phyloP scores from a whole-genome alignment of 2,888 invertebrate species.

The Hydroisotoma schaefferi region DNA sequence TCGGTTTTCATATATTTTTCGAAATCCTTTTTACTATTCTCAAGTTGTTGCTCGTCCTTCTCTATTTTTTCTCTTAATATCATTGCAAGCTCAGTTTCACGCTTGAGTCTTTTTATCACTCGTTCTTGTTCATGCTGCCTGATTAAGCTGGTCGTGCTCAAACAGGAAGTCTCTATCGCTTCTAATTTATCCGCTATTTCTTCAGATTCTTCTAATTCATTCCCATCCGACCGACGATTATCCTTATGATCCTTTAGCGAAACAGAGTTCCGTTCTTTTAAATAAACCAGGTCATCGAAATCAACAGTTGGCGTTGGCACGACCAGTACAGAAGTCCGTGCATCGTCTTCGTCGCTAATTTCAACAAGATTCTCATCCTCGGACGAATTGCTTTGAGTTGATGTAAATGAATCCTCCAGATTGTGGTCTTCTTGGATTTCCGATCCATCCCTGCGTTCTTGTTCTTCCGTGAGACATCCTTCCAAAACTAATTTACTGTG shows the following conservation, averaged over 20 bases:
- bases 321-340: too few relatives aligned
- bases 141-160: neutral
- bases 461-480: neutral
- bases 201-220: too few relatives aligned
- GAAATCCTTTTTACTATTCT: neutral
- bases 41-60: neutral
- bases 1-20: constrained; percentile 3
- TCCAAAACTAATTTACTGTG: neutral
- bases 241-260: too few relatives aligned
- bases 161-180: neutral
- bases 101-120: neutral
- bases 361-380: too few relatives aligned
- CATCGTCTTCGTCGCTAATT: too few relatives aligned
- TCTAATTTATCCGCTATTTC: neutral
- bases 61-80: neutral
- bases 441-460: neutral
- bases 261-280: too few relatives aligned
- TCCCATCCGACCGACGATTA: too few relatives aligned
- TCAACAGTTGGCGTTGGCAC: too few relatives aligned
- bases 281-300: too few relatives aligned
- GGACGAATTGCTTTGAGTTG: too few relatives aligned
- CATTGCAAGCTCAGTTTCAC: neutral
- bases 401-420: neutral
- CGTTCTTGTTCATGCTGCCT: neutral
- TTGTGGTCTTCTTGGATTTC: neutral